Base-by-base conservation (phyloP, 92 coral and sea anemone genomes). In the Zoanthus sansibaricus region DNA sequence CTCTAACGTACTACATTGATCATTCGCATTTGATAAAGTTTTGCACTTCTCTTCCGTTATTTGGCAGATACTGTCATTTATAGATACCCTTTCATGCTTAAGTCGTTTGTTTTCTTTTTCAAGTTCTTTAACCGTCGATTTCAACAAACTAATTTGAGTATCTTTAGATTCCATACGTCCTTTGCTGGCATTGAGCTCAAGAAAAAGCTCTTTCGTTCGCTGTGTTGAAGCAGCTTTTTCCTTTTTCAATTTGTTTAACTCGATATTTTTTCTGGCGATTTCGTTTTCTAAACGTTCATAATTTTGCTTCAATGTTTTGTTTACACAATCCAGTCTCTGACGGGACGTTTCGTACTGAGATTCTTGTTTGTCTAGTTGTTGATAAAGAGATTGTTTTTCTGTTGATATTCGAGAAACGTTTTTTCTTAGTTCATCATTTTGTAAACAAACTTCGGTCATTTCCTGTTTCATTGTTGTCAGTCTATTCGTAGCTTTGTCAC, bases 81-180 rank as follows among this genome's bases (percentile, higher is more conserved):
- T 80, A 12, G 85, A 64, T 21, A 15, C 3, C 14, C 73, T 80
- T 47, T 80, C 85, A 15, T 80, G 75, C 33, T 80, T 66, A 13
- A 80, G 85, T 25, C 62, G 64, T 68, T 80, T 80, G 47, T 66
- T 80, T 47, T 80, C 85, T 66, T 80, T 80, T 52, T 80, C 85
- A 33, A 80, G 74, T 11, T 80, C 85, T 80, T 67, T 80, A 51
- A 80, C 85, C 25, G 74, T 71, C 20, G 85, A 80, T 47, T 67
- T 80, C 14, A 80, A 42, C 13, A 80, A 52, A 11, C 85, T 7
- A 17, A 80, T 80, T 25, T 80, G 85, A 46, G 85, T 80, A 66
- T 80, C 85, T 66, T 80, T 80, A 11, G 85, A 64, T 31, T 66
- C 85, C 75, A 51, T 47, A 8, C 59, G 85, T 33, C 85, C 85